Base-by-base conservation (phyloP, 2,888 invertebrate species). In the Acheta domesticus region DNA sequence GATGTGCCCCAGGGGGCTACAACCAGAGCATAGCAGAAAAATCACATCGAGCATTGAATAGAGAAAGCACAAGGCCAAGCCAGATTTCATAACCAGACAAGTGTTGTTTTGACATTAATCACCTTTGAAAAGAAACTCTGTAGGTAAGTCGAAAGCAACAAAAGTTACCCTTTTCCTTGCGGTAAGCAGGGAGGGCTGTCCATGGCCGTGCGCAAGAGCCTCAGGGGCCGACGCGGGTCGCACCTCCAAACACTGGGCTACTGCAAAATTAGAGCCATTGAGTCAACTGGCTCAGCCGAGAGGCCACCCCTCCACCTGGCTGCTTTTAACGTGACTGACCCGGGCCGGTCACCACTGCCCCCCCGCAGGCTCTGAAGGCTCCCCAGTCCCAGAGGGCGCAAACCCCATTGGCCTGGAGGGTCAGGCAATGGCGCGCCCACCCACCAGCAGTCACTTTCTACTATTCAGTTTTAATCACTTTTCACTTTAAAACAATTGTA, bases 221-320 rank as follows among this genome's bases (percentile, higher is more conserved):
- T 62, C 16, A 1, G 62, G 16, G 62, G 62, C 62, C 14, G 16
- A 14, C n/a, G 14, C 62, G 62, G 62, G n/a, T n/a, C 14, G n/a
- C 62, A 62, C 62, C 62, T n/a, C 14, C 14, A 62, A 14, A 62
- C 62, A 62, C 62, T 62, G 62, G 62, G 62, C 62, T 62, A 78
- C 78, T 78, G 78, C 78, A 78, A 78, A 78, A 78, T 78, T 74
- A 78, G 74, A 78, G 49, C 74, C 78, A 78, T 73, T 73, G 36
- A 74, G 78, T 78, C 78, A 74, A 78, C 78, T 74, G 74, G 78
- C 73, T 78, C 74, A 48, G 62, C 62, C 62, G n/a, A 62, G 62
- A n/a, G 62, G 62, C 62, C 62, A 62, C 62, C 62, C 62, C 62
- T n/a, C 16, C 62, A 62, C 62, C 62, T 62, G 62, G 62, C 62